Evolutionary conservation across 92 coral and sea anemone species (phyloP).

Genomic region (Isaurus tuberculatus): DNA sequence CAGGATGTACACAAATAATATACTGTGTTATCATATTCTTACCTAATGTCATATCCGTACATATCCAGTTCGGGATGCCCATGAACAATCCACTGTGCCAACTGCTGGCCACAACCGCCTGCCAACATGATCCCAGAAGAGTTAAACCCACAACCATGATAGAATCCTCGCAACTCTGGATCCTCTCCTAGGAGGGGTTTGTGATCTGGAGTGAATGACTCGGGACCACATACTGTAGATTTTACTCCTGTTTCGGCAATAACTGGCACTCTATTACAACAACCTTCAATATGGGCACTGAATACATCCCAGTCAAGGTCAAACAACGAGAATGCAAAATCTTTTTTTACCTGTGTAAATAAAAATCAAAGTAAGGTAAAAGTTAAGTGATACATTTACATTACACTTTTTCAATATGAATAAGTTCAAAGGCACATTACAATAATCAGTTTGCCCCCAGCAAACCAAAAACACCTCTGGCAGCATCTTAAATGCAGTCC

Average conservation of each 20-base stretch:
- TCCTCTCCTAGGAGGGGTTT: conserved; percentile 96
- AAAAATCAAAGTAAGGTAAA: not conserved
- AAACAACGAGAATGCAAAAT: conserved; percentile 94
- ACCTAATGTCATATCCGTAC: conserved; percentile 99
- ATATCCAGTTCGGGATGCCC: conserved; percentile 97
- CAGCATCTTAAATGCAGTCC: too few relatives aligned
- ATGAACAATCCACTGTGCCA: conserved; percentile 89
- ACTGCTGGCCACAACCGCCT: conserved; percentile 98
- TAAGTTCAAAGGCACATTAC: too few relatives aligned
- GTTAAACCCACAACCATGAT: conserved; percentile 96
- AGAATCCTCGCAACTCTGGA: conserved; percentile 94
- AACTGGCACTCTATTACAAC: conserved; percentile 88
- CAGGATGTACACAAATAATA: conserved; percentile 90
- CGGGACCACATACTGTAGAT: conserved; percentile 99
- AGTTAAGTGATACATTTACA: too few relatives aligned
- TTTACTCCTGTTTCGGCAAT: conserved; percentile 96
- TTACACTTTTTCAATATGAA: too few relatives aligned
- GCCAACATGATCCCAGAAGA: conserved; percentile 98
- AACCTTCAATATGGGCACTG: conserved; percentile 96
- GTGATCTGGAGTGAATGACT: conserved; percentile 97
- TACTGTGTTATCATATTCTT: conserved; percentile 56
- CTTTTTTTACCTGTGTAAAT: conserved; percentile 78
- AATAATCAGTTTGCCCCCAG: too few relatives aligned
- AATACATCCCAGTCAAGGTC: conserved; percentile 99
- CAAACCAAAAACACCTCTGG: too few relatives aligned